Percentiles rank a stretch among this genome's conserved stretches.
These are phyloP conservation scores for Vesta saturnalis DNA, from an alignment of 2,888 invertebrate genomes.

Conservation along the genomic window DNA sequence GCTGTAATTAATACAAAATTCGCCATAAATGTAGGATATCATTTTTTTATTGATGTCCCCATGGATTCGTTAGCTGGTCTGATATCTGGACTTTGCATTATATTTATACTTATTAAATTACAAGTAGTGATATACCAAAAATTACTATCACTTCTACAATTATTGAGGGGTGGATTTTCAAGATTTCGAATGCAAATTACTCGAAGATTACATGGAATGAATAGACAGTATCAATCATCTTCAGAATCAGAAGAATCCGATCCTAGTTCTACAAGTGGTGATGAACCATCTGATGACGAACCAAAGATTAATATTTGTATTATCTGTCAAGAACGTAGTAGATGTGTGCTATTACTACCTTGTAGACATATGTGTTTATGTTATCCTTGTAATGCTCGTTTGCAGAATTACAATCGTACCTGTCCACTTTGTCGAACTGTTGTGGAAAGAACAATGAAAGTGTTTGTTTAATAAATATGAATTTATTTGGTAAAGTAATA, in stretches of 20 bases:
- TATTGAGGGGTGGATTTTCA: slow-evolving; percentile 7
- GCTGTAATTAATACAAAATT: slow-evolving; percentile 24
- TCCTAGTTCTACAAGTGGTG: not conserved
- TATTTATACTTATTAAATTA: slow-evolving; percentile 50
- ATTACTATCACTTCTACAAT: slow-evolving; percentile 3
- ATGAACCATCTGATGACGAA: not conserved
- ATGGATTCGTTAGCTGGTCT: slow-evolving; percentile 52
- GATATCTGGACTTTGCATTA: slow-evolving; percentile 47
- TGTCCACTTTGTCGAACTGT: slow-evolving; percentile 68
- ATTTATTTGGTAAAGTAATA: no score
- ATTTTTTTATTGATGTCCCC: slow-evolving; percentile 54
- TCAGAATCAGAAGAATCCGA: slow-evolving; percentile 19
- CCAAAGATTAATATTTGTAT: slow-evolving; percentile 63
- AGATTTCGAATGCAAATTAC: slow-evolving; percentile 1
- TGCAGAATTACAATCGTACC: slow-evolving; percentile 64
- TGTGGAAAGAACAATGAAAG: slow-evolving; percentile 67
- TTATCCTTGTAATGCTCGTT: slow-evolving; percentile 63
- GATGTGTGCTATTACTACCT: slow-evolving; percentile 67
- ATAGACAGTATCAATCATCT: not conserved
- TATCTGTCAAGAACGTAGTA: slow-evolving; percentile 67
- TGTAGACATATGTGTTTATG: slow-evolving; percentile 69
- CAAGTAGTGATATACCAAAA: slow-evolving; percentile 45
- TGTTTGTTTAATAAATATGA: slow-evolving; percentile 61
- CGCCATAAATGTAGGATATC: no score
- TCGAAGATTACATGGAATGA: not conserved